Conservation (phyloP, 2,113 vertebrate genomes). For the Emberiza fucata region DNA sequence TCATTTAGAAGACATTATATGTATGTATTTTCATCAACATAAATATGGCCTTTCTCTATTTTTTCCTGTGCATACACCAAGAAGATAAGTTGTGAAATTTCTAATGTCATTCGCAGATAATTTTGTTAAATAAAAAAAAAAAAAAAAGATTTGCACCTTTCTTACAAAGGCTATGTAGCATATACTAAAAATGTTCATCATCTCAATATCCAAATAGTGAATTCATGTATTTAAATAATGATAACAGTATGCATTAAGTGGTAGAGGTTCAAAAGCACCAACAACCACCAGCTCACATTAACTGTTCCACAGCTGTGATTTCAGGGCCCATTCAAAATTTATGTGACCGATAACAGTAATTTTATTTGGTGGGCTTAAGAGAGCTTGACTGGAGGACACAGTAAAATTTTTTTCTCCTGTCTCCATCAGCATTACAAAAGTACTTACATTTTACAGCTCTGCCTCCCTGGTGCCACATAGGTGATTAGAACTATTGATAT, state of each 20-base stretch:
- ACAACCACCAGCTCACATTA: neutral
- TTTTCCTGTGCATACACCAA: neutral
- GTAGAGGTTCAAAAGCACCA: neutral
- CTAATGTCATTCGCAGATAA: neutral
- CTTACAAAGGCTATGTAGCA: neutral
- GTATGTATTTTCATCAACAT: neutral
- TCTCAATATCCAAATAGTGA: neutral
- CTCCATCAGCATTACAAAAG: neutral
- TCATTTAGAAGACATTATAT: neutral
- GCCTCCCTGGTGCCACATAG: neutral
- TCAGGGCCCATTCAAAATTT: neutral
- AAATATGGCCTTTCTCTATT: neutral
- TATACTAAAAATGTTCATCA: neutral
- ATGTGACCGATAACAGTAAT: neutral
- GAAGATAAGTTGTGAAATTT: neutral
- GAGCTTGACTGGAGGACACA: neutral
- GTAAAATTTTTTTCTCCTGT: neutral
- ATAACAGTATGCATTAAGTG: neutral
- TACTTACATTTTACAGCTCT: neutral
- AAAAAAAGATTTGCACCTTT: neutral
- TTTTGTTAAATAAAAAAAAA: neutral
- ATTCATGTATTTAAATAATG: neutral
- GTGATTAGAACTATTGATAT: neutral
- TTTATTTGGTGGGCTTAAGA: neutral
- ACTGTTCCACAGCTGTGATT: neutral